These are phyloP conservation scores for Thamnophis sirtalis DNA, from an alignment of 2,113 vertebrate genomes.

Conservation along the genomic window DNA sequence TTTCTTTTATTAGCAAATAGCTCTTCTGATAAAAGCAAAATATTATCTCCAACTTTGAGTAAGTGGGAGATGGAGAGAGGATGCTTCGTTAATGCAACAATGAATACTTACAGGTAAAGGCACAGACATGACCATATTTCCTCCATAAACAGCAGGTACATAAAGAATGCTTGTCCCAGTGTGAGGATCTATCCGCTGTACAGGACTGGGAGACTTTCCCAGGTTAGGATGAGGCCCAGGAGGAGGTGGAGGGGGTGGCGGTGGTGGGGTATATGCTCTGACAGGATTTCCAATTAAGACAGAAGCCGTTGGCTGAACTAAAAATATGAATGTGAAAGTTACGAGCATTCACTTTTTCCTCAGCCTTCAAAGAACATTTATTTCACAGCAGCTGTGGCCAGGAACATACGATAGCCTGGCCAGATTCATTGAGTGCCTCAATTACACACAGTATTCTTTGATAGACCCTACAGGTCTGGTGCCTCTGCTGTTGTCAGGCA, in stretches of 20 bases:
- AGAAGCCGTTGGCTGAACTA: conserved; percentile 91
- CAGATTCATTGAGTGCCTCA: neutral
- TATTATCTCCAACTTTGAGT: neutral
- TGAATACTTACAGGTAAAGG: conserved; percentile 88
- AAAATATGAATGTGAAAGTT: neutral
- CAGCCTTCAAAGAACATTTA: neutral
- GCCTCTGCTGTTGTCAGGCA: neutral
- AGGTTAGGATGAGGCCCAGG: conserved; percentile 83
- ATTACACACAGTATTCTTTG: neutral
- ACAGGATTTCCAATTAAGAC: conserved; percentile 97
- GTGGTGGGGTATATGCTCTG: conserved; percentile 89
- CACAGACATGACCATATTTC: conserved; percentile 98
- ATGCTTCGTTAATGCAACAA: conserved; percentile 3
- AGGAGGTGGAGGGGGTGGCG: conserved; percentile 71
- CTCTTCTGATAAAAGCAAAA: neutral
- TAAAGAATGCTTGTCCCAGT: conserved; percentile 97
- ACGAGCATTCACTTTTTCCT: neutral
- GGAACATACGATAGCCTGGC: neutral
- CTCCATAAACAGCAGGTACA: conserved; percentile 96
- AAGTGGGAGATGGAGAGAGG: neutral
- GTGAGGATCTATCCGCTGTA: conserved; percentile 97
- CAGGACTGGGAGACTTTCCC: conserved; percentile 97
- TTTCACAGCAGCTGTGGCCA: neutral
- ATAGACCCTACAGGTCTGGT: neutral
- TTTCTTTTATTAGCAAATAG: neutral